Evolutionary conservation across 2,888 invertebrate species (phyloP).

Genomic region (Drosophila crucigera): DNA sequence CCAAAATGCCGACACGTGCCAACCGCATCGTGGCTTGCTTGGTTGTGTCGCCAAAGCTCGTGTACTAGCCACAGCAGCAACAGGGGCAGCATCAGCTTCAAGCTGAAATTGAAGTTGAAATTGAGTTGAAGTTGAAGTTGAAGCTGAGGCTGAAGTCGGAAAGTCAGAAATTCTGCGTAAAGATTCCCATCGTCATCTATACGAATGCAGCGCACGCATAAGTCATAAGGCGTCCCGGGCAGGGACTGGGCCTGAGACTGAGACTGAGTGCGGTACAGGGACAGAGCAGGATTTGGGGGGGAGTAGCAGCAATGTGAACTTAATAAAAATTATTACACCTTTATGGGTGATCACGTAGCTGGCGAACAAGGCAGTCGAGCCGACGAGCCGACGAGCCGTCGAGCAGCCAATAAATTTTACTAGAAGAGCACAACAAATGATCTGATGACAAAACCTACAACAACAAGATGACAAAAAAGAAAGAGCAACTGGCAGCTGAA

Average conservation of each 20-base stretch:
- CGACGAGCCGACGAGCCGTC: slow-evolving; percentile 3
- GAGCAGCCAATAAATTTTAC: slow-evolving; percentile 74
- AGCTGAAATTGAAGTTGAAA: slow-evolving; percentile 26
- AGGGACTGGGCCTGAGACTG: not conserved
- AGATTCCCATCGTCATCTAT: slow-evolving; percentile 66
- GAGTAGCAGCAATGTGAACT: slow-evolving; percentile 57
- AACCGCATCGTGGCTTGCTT: slow-evolving; percentile 4
- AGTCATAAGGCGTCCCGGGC: slow-evolving; percentile 59
- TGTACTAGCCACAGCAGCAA: slow-evolving; percentile 18
- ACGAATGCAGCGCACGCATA: slow-evolving; percentile 73
- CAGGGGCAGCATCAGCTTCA: slow-evolving; percentile 14
- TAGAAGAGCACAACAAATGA: slow-evolving; percentile 70
- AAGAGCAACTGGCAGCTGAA: slow-evolving; percentile 44
- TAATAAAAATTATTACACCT: slow-evolving; percentile 85
- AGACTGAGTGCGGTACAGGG: not conserved
- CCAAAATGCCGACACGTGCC: slow-evolving; percentile 71
- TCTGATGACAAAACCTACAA: slow-evolving; percentile 50
- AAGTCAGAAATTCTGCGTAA: slow-evolving; percentile 64
- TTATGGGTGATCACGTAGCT: slow-evolving; percentile 85
- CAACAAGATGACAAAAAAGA: not conserved
- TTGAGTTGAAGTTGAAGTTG: slow-evolving; percentile 7
- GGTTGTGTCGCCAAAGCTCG: slow-evolving; percentile 45
- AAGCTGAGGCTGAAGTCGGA: slow-evolving; percentile 18
- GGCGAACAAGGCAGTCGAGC: slow-evolving; percentile 52
- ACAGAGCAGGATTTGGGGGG: not conserved